Percentiles rank a stretch among this genome's conserved stretches.
Evolutionary conservation across 2,113 vertebrate genomes (phyloP).

Genomic region (Diphyllodes magnificus): DNA sequence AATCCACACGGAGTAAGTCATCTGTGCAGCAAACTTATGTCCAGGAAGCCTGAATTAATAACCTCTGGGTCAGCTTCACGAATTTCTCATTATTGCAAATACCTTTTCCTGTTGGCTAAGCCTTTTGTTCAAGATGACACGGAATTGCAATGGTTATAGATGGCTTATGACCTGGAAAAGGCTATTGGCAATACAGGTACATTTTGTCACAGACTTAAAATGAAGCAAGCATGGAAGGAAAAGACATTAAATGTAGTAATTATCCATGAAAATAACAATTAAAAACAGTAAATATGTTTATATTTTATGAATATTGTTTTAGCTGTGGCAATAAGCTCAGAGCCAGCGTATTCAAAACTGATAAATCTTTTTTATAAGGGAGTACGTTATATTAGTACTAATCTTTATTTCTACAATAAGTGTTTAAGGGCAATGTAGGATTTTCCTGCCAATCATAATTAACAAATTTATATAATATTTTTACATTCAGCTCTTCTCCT

Average conservation of each 20-base stretch:
- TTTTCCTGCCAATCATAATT: not conserved
- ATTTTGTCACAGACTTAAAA: conserved; percentile 57
- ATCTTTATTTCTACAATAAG: not conserved
- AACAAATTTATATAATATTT: not conserved
- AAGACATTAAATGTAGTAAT: conserved; percentile 53
- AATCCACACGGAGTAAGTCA: not conserved
- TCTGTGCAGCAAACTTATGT: not conserved
- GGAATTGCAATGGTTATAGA: not conserved
- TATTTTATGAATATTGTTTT: not conserved
- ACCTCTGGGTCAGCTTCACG: not conserved
- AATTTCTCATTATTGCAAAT: conserved; percentile 21
- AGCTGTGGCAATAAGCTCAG: not conserved
- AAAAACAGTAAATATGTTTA: conserved; percentile 30
- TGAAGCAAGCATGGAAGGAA: conserved; percentile 36
- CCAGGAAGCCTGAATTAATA: conserved; percentile 4
- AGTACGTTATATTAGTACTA: not conserved
- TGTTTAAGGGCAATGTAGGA: not conserved
- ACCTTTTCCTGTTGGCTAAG: conserved; percentile 3
- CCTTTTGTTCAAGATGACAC: not conserved
- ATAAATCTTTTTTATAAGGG: not conserved
- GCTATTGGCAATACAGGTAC: conserved; percentile 3
- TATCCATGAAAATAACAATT: conserved; percentile 54
- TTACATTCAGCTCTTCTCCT: not conserved
- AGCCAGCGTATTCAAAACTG: not conserved
- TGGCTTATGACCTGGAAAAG: conserved; percentile 25